Conservation (phyloP, 1,140 invertebrate genomes). For the Tyrophagus putrescentiae region DNA sequence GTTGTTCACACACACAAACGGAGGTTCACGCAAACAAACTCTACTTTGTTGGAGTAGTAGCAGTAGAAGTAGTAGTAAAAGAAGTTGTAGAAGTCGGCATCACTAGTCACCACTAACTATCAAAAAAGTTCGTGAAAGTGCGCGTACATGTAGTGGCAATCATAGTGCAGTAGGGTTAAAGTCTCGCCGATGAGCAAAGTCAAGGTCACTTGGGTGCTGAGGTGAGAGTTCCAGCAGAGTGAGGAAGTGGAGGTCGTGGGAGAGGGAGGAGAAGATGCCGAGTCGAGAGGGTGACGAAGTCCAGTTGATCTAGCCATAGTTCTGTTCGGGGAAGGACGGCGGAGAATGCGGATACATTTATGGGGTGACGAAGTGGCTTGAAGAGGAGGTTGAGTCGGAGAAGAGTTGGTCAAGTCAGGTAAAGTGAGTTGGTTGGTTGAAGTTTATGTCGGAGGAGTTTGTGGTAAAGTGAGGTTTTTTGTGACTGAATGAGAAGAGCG, state of each 20-base stretch:
- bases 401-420: neutral
- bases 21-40: neutral
- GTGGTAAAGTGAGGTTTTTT: too few species aligned
- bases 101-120: neutral
- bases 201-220: neutral
- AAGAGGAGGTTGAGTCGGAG: neutral
- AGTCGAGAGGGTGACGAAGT: too few species aligned
- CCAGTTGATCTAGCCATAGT: constrained; percentile 2
- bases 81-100: neutral
- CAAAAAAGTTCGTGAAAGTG: constrained; percentile 19
- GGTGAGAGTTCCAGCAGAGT: neutral
- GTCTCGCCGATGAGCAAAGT: neutral
- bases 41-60: neutral
- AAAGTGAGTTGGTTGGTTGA: too few species aligned
- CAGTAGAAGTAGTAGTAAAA: neutral
- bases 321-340: neutral
- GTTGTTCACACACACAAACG: neutral
- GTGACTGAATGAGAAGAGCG: too few species aligned
- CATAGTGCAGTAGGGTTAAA: constrained; percentile 19
- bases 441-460: too few species aligned
- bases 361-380: neutral
- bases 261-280: too few species aligned
- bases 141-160: constrained; percentile 20
- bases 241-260: neutral
- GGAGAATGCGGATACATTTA: constrained; percentile 6